Percentiles rank a stretch among this genome's conserved stretches.
phyloP scores from a whole-genome alignment of 2,797 vertebrate genomes.

The Odontamblyopus rebecca region DNA sequence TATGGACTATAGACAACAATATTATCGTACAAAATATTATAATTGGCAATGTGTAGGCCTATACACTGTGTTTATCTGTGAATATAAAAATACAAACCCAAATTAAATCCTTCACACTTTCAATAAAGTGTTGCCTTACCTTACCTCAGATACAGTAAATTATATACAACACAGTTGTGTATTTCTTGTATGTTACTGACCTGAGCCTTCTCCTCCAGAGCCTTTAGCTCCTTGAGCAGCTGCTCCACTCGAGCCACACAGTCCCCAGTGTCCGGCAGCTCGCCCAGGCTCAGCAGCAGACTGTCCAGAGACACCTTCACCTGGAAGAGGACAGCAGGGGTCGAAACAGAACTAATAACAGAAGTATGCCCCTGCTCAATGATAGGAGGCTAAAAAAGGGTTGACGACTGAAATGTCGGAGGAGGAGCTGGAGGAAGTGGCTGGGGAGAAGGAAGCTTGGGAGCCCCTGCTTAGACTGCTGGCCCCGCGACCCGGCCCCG shows the following conservation, averaged over 20 bases:
- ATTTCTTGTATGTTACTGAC: constrained; percentile 55
- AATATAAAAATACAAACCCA: too few species aligned
- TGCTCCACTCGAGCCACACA: constrained; percentile 82
- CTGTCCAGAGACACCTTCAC: constrained; percentile 85
- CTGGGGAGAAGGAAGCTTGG: too few species aligned
- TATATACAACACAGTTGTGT: constrained; percentile 2
- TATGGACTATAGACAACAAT: too few species aligned
- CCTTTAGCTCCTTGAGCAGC: constrained; percentile 84
- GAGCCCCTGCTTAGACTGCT: too few species aligned
- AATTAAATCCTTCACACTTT: neutral
- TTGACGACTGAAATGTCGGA: too few species aligned
- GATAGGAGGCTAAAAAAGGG: too few species aligned
- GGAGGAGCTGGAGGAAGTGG: too few species aligned
- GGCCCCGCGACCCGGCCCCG: too few species aligned
- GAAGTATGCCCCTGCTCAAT: too few species aligned
- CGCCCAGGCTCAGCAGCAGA: constrained; percentile 78
- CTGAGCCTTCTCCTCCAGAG: constrained; percentile 87
- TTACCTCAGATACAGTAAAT: neutral
- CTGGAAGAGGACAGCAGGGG: constrained; percentile 59
- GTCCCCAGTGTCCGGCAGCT: constrained; percentile 82
- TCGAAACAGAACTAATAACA: neutral
- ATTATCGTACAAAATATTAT: too few species aligned
- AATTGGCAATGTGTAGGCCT: too few species aligned
- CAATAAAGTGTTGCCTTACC: neutral
- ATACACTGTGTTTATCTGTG: too few species aligned